These are phyloP conservation scores for Scotopteryx bipunctaria DNA, from an alignment of 2,888 invertebrate genomes.

Conservation along the genomic window DNA sequence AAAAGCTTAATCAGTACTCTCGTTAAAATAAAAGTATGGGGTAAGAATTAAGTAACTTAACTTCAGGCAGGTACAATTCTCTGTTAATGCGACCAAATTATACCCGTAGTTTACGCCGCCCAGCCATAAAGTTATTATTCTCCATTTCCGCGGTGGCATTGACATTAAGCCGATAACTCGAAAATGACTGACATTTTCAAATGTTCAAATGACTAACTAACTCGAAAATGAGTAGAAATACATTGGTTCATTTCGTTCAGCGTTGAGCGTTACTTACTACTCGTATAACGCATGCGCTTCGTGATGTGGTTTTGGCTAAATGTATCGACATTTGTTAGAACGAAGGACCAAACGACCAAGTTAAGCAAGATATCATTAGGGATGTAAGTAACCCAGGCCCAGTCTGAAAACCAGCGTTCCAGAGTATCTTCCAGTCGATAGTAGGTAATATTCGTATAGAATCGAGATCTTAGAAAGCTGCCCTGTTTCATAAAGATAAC, in stretches of 20 bases:
- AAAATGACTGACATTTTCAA: constrained; percentile 80
- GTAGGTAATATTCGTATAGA: too few relatives aligned
- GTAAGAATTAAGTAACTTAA: constrained; percentile 46
- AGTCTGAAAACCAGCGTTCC: too few relatives aligned
- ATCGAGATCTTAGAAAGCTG: too few relatives aligned
- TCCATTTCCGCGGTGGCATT: constrained; percentile 75
- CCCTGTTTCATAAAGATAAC: too few relatives aligned
- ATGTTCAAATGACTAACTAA: constrained; percentile 70
- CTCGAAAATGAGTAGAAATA: constrained; percentile 66
- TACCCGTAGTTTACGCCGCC: constrained; percentile 67
- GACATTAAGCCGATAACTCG: constrained; percentile 80
- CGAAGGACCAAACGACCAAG: too few relatives aligned
- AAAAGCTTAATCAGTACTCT: constrained; percentile 11
- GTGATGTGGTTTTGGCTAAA: neutral
- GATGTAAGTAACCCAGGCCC: too few relatives aligned
- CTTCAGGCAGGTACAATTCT: constrained; percentile 62
- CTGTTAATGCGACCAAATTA: constrained; percentile 75
- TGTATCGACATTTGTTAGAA: too few relatives aligned
- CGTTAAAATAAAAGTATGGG: constrained; percentile 18
- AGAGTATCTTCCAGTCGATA: too few relatives aligned
- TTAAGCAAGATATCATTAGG: too few relatives aligned
- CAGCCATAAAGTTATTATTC: constrained; percentile 80
- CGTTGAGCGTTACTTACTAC: neutral
- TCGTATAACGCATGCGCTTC: neutral
- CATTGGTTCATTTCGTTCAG: constrained; percentile 32